Base-by-base conservation (phyloP, 2,113 vertebrate species). In the Atlantisia rogersi region DNA sequence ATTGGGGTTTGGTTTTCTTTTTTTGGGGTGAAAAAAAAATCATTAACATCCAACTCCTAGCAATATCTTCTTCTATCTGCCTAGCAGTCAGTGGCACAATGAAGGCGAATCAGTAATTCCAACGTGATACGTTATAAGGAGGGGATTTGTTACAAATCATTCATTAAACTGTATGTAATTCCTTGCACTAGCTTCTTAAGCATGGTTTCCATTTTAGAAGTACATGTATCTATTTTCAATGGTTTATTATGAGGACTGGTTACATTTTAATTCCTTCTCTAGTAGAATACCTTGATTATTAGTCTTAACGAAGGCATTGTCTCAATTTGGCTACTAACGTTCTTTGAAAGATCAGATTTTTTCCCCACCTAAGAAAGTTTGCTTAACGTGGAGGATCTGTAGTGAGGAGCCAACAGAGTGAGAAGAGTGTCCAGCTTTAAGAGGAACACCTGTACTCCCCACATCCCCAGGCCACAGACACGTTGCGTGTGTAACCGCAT, bases 141-240 rank as follows among this genome's bases (percentile, higher is more conserved):
- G 94, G 90, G 74, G 88, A 68, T 92, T 92, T 88, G 53, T 76
- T 88, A 37, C 29, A 83, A 92, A 63, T 67, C 17, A 58, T 86
- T 84, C 69, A 50, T 78, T 71, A 83, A 77, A 56, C 39, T 86
- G 2, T 40, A 3, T 59, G 83, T 91, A 32, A 82, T 70, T 86
- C 87, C 92, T 95, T 96, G 96, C 96, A 95, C 92, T 95, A 89
- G 83, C 88, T 92, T 73, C 80, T 68, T 75, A 31, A 93, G 91
- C 80, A 82, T 86, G 93, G 80, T 91, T 91, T 95, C 80, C 0
- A 1, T 94, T 95, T 60, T 83, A 95, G 82, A 91, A 82, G 79
- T 95, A 95, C 71, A 71, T 65, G 48, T 90, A 82, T 93, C 96
- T 96, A 60, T 96, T 96, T 95, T 94, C 93, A 95, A 39, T 95